These are phyloP conservation scores for Himalopsyche phryganea DNA, from an alignment of 1,140 invertebrate species.

Conservation along the genomic window DNA sequence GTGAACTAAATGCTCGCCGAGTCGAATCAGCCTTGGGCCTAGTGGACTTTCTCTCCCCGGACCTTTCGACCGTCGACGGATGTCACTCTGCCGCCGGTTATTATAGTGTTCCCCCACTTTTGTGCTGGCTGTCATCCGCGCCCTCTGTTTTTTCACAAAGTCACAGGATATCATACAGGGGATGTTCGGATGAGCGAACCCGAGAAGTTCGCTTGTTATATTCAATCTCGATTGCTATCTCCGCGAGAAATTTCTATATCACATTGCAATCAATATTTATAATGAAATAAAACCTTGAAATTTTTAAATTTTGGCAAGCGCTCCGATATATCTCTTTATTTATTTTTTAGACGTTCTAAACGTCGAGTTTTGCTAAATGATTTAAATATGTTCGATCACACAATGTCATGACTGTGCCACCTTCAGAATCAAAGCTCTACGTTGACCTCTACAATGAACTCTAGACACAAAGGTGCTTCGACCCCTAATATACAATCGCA, in stretches of 20 bases:
- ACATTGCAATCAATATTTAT: no score
- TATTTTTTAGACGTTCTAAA: background rate
- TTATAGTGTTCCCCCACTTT: background rate
- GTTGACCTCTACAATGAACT: background rate
- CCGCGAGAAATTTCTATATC: no score
- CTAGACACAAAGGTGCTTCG: constrained; percentile 16
- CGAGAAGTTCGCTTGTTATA: constrained; percentile 1
- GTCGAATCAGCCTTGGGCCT: constrained; percentile 7
- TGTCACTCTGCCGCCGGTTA: background rate
- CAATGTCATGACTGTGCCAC: background rate
- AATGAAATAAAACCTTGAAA: no score
- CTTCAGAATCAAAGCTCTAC: background rate
- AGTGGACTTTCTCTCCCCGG: constrained; percentile 11
- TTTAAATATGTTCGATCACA: background rate
- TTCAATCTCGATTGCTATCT: no score
- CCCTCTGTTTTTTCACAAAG: constrained; percentile 15
- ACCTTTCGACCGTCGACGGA: constrained; percentile 7
- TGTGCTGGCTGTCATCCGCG: background rate
- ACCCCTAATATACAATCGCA: constrained; percentile 20
- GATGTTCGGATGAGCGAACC: constrained; percentile 20
- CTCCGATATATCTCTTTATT: no score
- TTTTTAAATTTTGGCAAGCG: no score
- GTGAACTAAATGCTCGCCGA: background rate
- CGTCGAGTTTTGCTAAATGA: background rate
- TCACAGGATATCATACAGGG: constrained; percentile 9